Evolutionary conservation across 2,113 vertebrate genomes (phyloP).

Genomic region (Vombatus ursinus): DNA sequence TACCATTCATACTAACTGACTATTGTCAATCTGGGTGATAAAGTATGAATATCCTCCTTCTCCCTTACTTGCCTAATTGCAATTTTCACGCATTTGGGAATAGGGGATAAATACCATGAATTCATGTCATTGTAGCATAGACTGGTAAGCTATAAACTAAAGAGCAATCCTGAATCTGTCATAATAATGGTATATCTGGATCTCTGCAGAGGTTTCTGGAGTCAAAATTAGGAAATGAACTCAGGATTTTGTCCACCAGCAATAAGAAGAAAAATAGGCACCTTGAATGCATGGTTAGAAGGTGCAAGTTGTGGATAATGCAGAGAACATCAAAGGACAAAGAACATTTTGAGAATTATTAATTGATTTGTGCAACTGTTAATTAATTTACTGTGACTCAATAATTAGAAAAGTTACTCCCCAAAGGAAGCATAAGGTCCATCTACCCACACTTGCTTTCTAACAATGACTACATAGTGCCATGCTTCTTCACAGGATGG

Average conservation of each 20-base stretch:
- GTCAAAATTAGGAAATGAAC: background rate
- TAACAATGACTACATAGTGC: background rate
- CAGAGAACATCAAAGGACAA: background rate
- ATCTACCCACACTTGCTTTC: background rate
- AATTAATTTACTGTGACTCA: background rate
- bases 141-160: background rate
- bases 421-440: background rate
- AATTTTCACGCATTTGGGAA: background rate
- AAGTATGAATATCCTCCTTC: background rate
- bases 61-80: background rate
- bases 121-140: background rate
- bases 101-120: background rate
- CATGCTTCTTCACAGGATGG: background rate
- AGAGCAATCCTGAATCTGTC: background rate
- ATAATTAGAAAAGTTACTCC: background rate
- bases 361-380: background rate
- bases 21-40: background rate
- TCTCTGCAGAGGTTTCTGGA: background rate
- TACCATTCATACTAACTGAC: background rate
- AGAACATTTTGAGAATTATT: background rate
- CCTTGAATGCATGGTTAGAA: background rate
- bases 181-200: background rate
- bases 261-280: background rate
- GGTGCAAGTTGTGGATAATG: background rate
- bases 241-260: background rate